These are phyloP conservation scores for Adineta ricciae DNA, from an alignment of 2,888 invertebrate genomes.

Conservation along the genomic window DNA sequence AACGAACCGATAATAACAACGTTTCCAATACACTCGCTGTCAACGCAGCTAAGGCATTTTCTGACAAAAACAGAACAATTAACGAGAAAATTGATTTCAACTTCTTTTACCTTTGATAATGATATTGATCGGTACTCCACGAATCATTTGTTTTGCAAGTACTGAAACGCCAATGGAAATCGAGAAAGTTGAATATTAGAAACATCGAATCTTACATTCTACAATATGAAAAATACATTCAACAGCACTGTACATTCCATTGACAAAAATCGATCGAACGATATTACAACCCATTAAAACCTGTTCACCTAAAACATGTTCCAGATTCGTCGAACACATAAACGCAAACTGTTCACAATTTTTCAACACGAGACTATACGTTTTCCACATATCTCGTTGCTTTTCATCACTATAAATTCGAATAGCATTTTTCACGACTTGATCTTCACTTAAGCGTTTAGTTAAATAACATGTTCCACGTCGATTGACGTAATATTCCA, in stretches of 20 bases:
- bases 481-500: background rate
- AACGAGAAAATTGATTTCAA: background rate
- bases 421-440: background rate
- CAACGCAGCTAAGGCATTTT: too few species aligned
- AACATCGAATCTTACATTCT: too few species aligned
- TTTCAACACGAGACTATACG: background rate
- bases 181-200: too few species aligned
- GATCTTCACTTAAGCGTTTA: background rate
- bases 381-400: background rate
- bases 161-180: too few species aligned
- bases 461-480: constrained; percentile 3
- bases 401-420: background rate
- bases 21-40: too few species aligned
- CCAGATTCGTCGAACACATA: background rate
- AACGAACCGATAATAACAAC: too few species aligned
- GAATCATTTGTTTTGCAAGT: background rate
- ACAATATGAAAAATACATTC: too few species aligned
- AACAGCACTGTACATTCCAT: too few species aligned
- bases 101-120: background rate
- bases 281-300: background rate
- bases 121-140: background rate
- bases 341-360: background rate
- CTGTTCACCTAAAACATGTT: background rate
- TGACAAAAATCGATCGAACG: too few species aligned
- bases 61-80: background rate